These are phyloP conservation scores for Pseudomyrmex gracilis DNA, from an alignment of 1,140 invertebrate species.

Conservation along the genomic window DNA sequence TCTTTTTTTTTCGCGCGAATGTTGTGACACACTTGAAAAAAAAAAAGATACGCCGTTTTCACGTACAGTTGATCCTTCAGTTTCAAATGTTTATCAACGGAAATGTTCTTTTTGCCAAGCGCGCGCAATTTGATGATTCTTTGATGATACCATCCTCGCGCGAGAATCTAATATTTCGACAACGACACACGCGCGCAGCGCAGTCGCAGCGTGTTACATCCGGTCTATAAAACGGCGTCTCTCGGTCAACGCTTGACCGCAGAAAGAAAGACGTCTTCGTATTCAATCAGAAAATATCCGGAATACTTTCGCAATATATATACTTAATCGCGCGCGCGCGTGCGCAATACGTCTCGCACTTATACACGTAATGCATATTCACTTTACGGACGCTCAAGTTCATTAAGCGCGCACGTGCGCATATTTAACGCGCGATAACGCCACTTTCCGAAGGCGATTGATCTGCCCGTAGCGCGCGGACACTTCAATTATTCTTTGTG, in stretches of 20 bases:
- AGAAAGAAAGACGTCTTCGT: slow-evolving; percentile 30
- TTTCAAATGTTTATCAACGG: background rate
- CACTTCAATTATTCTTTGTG: background rate
- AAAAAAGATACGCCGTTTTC: background rate
- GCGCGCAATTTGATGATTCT: background rate
- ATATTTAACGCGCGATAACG: slow-evolving; percentile 58
- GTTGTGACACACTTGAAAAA: too few relatives aligned
- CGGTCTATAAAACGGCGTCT: slow-evolving; percentile 2
- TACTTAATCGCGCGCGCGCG: background rate
- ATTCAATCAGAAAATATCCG: slow-evolving; percentile 9
- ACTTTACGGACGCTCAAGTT: slow-evolving; percentile 35
- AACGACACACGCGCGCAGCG: background rate
- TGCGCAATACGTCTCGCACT: background rate
- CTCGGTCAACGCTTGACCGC: slow-evolving; percentile 8
- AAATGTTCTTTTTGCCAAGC: background rate
- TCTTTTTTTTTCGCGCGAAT: background rate
- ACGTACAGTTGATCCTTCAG: background rate
- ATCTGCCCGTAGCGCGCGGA: slow-evolving; percentile 1
- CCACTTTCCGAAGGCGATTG: slow-evolving; percentile 45
- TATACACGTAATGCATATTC: background rate
- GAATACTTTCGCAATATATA: slow-evolving; percentile 11
- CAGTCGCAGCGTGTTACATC: slow-evolving; percentile 12
- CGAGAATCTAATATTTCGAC: slow-evolving; percentile 8
- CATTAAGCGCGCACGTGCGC: slow-evolving; percentile 63
- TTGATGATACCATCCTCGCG: background rate